phyloP scores from a whole-genome alignment of 2,888 invertebrate genomes.

The Drosophila fulvimacula region DNA sequence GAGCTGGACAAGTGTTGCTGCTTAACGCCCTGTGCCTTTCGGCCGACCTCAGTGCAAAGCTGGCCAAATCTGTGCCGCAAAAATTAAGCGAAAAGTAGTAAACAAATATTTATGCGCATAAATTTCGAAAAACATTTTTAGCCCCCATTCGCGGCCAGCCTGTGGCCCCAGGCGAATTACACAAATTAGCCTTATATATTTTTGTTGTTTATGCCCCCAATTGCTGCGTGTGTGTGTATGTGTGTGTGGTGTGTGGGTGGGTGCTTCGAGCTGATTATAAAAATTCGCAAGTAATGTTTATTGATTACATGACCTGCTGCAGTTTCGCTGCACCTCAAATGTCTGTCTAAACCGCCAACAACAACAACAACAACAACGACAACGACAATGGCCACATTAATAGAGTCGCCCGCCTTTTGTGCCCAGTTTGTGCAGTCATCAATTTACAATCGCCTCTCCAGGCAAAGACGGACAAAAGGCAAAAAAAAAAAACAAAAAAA shows the following conservation, averaged over 20 bases:
- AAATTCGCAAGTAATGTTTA: slow-evolving; percentile 57
- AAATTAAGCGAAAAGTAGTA: slow-evolving; percentile 37
- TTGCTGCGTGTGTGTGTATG: background rate
- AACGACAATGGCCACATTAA: slow-evolving; percentile 22
- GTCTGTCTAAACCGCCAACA: slow-evolving; percentile 1
- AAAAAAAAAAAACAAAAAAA: background rate
- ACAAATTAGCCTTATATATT: slow-evolving; percentile 49
- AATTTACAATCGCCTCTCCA: slow-evolving; percentile 33
- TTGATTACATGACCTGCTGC: slow-evolving; percentile 46
- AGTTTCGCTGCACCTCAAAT: slow-evolving; percentile 14
- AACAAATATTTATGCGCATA: slow-evolving; percentile 64
- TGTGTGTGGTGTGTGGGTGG: slow-evolving; percentile 12
- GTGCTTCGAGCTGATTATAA: slow-evolving; percentile 53
- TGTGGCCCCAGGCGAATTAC: slow-evolving; percentile 40
- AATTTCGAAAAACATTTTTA: slow-evolving; percentile 43
- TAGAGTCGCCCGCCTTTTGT: slow-evolving; percentile 21
- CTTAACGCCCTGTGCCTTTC: no score
- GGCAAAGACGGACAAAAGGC: slow-evolving; percentile 21
- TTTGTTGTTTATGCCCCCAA: slow-evolving; percentile 56
- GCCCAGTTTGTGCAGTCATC: slow-evolving; percentile 31
- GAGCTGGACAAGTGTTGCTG: no score
- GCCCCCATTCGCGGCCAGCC: slow-evolving; percentile 35
- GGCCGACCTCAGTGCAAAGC: background rate
- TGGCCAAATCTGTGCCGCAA: slow-evolving; percentile 14
- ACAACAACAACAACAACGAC: background rate